Evolutionary conservation across 2,797 vertebrate genomes (phyloP).

Genomic region (Paratrypauchen microcephalus): DNA sequence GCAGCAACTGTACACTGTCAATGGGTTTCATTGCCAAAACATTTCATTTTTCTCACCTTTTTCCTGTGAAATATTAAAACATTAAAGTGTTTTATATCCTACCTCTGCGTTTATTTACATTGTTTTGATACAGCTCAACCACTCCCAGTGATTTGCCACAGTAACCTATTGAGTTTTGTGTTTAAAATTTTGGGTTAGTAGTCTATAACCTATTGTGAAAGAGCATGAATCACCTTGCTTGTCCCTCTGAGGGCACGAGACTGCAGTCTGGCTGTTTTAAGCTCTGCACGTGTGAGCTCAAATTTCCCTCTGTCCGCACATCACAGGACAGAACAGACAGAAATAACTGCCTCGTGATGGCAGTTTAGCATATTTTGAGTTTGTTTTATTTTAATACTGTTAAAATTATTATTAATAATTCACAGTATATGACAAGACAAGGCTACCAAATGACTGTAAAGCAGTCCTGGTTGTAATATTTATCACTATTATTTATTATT

Average conservation of each 20-base stretch:
- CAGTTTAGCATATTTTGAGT: conserved; percentile 14
- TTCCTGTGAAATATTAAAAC: conserved; percentile 69
- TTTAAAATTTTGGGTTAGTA: not conserved
- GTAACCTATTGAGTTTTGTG: not conserved
- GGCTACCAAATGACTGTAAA: not conserved
- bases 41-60: conserved; percentile 43
- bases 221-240: conserved; percentile 45
- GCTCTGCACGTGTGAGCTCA: conserved; percentile 42
- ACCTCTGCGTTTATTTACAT: conserved; percentile 20
- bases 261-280: conserved; percentile 57
- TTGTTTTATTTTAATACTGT: not conserved
- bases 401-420: not conserved
- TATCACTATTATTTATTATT: too few relatives aligned
- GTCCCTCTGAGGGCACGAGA: conserved; percentile 25
- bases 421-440: not conserved
- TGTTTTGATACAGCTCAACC: not conserved
- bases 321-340: conserved; percentile 44
- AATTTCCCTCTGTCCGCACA: conserved; percentile 64
- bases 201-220: conserved; percentile 10
- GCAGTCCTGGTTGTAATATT: not conserved
- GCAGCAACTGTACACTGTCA: conserved; percentile 54
- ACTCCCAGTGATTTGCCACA: not conserved
- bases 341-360: conserved; percentile 66
- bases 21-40: conserved; percentile 66
- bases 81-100: conserved; percentile 70